Percentiles rank a stretch among this genome's conserved stretches.
Evolutionary conservation across 2,113 vertebrate genomes (phyloP).

Genomic region (Glaucidium brasilianum): DNA sequence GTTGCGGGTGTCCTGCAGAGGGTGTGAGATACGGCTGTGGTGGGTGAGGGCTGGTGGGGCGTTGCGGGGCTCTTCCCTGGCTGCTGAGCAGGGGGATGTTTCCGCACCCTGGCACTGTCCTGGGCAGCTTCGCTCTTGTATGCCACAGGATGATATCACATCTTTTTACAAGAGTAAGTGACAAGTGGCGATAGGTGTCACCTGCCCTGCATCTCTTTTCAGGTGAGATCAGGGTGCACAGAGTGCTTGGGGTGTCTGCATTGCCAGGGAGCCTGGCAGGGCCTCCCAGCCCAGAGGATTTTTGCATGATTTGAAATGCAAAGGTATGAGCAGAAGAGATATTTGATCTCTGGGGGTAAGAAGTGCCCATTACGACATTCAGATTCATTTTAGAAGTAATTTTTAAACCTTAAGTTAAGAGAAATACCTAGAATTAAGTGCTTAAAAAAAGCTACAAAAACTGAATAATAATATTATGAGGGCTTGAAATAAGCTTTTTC

Average conservation of each 20-base stretch:
- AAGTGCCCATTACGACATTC: not conserved
- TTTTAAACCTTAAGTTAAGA: slow-evolving; percentile 55
- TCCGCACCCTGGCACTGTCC: not conserved
- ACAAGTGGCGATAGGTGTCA: not conserved
- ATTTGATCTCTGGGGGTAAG: not conserved
- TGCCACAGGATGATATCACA: fast-evolving
- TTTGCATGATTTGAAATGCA: not conserved
- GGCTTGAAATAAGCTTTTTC: slow-evolving; percentile 62
- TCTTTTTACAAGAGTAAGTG: not conserved
- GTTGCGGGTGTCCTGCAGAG: not conserved
- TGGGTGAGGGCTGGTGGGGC: not conserved
- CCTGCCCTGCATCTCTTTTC: not conserved
- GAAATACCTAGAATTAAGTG: slow-evolving; percentile 61
- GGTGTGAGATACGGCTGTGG: fast-evolving
- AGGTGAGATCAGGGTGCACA: not conserved
- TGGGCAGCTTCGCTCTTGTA: not conserved
- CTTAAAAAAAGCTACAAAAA: slow-evolving; percentile 55
- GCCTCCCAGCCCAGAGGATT: not conserved
- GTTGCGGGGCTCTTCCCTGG: not conserved
- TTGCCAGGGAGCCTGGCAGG: not conserved
- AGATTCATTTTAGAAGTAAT: slow-evolving; percentile 19
- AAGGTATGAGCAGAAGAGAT: not conserved
- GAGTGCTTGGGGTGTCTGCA: not conserved
- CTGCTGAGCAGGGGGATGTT: not conserved
- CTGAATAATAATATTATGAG: slow-evolving; percentile 39